These are phyloP conservation scores for Pseudopodoces humilis DNA, from an alignment of 2,113 vertebrate genomes.

Conservation along the genomic window DNA sequence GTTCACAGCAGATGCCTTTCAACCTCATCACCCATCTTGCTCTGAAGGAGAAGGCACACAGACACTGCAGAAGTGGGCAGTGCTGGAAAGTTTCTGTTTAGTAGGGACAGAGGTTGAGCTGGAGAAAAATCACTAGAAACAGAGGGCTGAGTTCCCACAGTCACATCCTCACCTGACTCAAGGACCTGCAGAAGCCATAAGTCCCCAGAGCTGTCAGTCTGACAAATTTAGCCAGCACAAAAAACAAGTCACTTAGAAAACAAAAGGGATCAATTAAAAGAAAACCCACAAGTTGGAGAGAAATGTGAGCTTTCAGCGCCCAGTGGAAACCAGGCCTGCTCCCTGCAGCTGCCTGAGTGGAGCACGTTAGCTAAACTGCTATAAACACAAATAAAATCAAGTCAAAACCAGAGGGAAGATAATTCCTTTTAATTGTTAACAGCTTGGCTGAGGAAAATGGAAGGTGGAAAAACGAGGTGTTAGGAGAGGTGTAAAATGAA, in stretches of 20 bases:
- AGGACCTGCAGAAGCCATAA: neutral
- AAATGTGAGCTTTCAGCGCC: neutral
- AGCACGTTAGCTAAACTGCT: conserved; percentile 42
- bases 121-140: neutral
- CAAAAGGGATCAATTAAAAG: neutral
- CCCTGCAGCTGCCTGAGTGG: conserved; percentile 31
- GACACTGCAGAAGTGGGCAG: neutral
- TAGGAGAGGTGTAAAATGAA: neutral
- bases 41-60: neutral
- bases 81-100: neutral
- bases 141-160: neutral
- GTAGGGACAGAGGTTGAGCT: neutral
- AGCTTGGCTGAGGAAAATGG: conserved; percentile 9
- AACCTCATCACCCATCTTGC: fast-evolving
- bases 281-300: neutral
- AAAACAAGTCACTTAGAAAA: conserved; percentile 22
- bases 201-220: neutral
- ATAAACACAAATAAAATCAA: conserved; percentile 63
- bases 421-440: conserved; percentile 65
- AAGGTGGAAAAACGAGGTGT: conserved; percentile 19
- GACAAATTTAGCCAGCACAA: neutral
- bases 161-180: neutral
- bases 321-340: conserved; percentile 11
- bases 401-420: conserved; percentile 51
- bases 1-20: neutral